Evolutionary conservation across 2,888 invertebrate species (phyloP), one percentile per base, ranked within the genome.

Genomic region (Cephalotes varians): DNA sequence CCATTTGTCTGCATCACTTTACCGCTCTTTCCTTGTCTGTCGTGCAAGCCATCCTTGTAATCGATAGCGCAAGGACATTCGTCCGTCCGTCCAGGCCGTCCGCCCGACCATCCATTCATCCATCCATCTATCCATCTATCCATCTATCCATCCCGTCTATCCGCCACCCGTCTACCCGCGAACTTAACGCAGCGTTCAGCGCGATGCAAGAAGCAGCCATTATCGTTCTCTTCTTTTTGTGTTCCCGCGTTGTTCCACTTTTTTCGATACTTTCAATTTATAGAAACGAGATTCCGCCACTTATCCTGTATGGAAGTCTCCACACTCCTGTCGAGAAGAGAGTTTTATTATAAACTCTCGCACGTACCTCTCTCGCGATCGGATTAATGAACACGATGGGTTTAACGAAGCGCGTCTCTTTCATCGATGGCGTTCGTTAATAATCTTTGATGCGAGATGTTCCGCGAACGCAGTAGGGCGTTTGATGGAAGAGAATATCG

Each of bases 1-100:
- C 69, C 87, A 85, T 89, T 89, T 84, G 85, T 89, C 89, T 89
- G 85, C 86, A 84, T 89, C 89, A 83, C 82, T 56, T 86, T 83
- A 82, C 73, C 83, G 83, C 84, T 77, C 73, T 81, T 81, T 73
- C 71, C 64, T 81, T 72, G 89, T 69, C 81, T 67, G 71, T 81
- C 73, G 73, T 82, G 54, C 31, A 25, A 51, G 69, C 69, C 71
- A 77, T 85, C 54, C 81, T 47, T 81, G 86, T 89, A 86, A 85
- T 89, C 88, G 88, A 89, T 89, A 79, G 76, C 56, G 77, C 77
- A 62, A 76, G 81, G 89, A 89, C 86, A 85, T 88, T 65, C 87
- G 83, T 83, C 60, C 60, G 81, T 34, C 69, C 56, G 71, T 79
- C 71, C 77, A 74, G 51, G 25, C 44, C 69, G 72, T 83, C 83